phyloP scores from a whole-genome alignment of 2,888 invertebrate genomes.

The Shargacucullia verbasci region DNA sequence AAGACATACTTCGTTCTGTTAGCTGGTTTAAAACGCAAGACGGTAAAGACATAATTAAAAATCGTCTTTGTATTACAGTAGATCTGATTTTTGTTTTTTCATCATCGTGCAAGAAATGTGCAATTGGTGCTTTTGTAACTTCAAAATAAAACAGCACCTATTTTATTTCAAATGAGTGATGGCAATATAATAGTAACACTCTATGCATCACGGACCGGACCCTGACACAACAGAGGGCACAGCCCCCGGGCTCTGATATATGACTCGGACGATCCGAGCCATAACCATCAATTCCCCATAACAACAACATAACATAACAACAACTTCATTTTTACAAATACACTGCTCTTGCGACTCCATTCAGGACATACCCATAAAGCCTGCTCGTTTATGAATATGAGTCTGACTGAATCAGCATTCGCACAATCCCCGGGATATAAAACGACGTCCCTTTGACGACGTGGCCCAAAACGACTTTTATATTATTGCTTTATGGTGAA shows the following conservation, averaged over 20 bases:
- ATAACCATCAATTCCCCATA: neutral
- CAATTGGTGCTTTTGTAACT: too few species aligned
- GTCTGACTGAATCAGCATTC: slow-evolving; percentile 27
- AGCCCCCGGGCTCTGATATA: neutral
- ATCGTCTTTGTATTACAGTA: too few species aligned
- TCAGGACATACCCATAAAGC: slow-evolving; percentile 16
- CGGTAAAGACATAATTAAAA: too few species aligned
- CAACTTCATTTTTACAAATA: slow-evolving; percentile 6
- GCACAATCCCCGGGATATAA: slow-evolving; percentile 28
- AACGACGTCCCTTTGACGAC: slow-evolving; percentile 21
- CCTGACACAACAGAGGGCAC: neutral
- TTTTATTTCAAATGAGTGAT: too few species aligned
- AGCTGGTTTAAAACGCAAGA: neutral
- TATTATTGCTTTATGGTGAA: slow-evolving; percentile 26
- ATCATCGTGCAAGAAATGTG: too few species aligned
- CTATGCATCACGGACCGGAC: neutral
- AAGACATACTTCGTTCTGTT: neutral
- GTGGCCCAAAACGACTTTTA: slow-evolving; percentile 16
- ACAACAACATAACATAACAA: too few species aligned
- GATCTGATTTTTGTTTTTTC: too few species aligned
- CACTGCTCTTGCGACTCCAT: neutral
- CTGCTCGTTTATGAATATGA: slow-evolving; percentile 30
- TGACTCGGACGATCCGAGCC: neutral
- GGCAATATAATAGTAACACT: neutral
- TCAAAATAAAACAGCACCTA: too few species aligned